Evolutionary conservation across 2,888 invertebrate species (phyloP), one percentile per base, ranked within the genome.

Genomic region (Teleiodes luculella): DNA sequence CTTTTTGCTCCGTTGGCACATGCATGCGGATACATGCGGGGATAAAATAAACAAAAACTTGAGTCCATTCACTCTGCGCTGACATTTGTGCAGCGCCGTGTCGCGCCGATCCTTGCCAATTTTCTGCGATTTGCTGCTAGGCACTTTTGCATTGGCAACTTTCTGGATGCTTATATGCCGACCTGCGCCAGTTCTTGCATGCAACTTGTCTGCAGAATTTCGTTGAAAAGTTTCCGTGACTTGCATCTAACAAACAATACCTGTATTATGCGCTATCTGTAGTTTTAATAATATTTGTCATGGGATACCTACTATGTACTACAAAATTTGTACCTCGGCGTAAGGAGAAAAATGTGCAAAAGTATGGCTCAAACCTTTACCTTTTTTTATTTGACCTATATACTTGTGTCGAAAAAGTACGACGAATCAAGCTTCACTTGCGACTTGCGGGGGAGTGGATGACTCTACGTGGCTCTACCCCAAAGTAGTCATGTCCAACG

Each of bases 51-150:
- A 82, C 78, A 79, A 79, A 80, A 82, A 77, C 74, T 78, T 67
- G 78, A 81, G 86, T 84, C 86, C 86, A 86, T 88, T 88, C 86
- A 87, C 86, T 81, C 80, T 68, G 74, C 67, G 74, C 78, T 88
- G 88, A 86, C 87, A 87, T 88, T 87, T 87, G 77, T 80, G 75
- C 70, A 72, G 72, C 65, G 66, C 61, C 60, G 74, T 72, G 75
- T 72, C 74, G 77, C 83, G 85, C 81, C 83, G 80, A 81, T 85
- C 70, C 51, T 61, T 66, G 67, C 63, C 66, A 66, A 74, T 80
- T 80, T 74, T 72, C 67, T 75, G 68, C 66, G 68, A 69, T 71
- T 74, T 53, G 64, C 65, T 69, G 70, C 71, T 71, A 45, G 45
- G 51, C 50, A 50, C 39, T 48, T 54, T 51, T 30, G 13, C 54